These are phyloP conservation scores for Polydrusus tereticollis DNA, from an alignment of 2,888 invertebrate genomes.

Conservation along the genomic window DNA sequence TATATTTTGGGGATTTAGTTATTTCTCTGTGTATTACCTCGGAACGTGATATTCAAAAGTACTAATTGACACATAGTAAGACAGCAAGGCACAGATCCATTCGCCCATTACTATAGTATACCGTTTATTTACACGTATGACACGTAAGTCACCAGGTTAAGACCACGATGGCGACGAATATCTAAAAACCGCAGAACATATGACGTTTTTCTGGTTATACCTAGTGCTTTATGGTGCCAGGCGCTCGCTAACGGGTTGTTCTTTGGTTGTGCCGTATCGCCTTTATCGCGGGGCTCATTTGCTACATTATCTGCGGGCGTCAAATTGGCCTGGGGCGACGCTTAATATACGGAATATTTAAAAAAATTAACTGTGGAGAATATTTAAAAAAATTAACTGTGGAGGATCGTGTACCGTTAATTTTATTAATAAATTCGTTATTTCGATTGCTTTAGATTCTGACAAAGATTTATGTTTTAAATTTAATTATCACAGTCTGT, in stretches of 20 bases:
- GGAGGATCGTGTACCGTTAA: background rate
- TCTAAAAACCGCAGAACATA: background rate
- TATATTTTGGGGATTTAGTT: no score
- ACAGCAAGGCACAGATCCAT: no score
- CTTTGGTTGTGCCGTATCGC: constrained; percentile 27
- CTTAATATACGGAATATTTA: background rate
- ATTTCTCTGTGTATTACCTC: no score
- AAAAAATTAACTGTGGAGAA: background rate
- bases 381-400: background rate
- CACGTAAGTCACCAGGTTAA: background rate
- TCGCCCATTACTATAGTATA: no score
- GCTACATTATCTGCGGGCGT: constrained; percentile 17
- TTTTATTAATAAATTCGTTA: background rate
- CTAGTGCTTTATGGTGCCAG: constrained; percentile 29
- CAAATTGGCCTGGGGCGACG: background rate
- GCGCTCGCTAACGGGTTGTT: constrained; percentile 25
- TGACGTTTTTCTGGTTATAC: constrained; percentile 30
- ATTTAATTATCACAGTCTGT: constrained; percentile 2
- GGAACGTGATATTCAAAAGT: no score
- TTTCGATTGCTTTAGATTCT: background rate
- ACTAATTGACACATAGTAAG: no score
- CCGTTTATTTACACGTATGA: background rate
- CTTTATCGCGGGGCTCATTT: constrained; percentile 21
- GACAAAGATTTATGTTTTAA: background rate
- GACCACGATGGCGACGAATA: background rate